These are phyloP conservation scores for Brenthis ino DNA, from an alignment of 2,888 invertebrate species.

Conservation along the genomic window DNA sequence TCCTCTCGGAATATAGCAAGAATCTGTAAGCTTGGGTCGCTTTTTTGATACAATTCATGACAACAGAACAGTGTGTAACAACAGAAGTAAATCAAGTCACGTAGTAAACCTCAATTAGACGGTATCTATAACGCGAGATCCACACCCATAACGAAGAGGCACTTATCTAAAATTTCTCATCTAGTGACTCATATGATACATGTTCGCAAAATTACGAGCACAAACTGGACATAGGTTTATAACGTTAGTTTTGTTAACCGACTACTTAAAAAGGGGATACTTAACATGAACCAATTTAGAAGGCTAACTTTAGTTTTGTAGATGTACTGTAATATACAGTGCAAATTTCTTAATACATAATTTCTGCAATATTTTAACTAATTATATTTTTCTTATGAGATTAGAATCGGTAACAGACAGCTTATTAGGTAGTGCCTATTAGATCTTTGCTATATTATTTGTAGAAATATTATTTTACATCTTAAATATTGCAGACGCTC, in stretches of 20 bases:
- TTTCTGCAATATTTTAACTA: too few species aligned
- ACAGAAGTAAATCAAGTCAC: conserved; percentile 62
- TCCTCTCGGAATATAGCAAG: too few species aligned
- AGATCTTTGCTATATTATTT: too few species aligned
- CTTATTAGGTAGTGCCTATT: too few species aligned
- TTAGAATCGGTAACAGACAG: too few species aligned
- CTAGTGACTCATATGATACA: conserved; percentile 59
- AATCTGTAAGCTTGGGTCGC: too few species aligned
- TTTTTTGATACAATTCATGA: too few species aligned
- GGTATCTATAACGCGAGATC: conserved; percentile 62
- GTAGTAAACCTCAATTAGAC: conserved; percentile 66
- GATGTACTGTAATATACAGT: background rate
- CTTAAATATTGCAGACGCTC: background rate
- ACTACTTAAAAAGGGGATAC: conserved; percentile 6
- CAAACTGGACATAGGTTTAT: conserved; percentile 32
- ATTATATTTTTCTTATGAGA: too few species aligned
- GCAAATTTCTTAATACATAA: too few species aligned
- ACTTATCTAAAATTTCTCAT: conserved; percentile 74
- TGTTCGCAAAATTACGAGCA: conserved; percentile 61
- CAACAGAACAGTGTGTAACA: conserved; percentile 33
- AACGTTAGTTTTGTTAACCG: conserved; percentile 5
- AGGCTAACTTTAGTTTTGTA: background rate
- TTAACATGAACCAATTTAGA: background rate
- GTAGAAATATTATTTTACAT: background rate
- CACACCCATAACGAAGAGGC: conserved; percentile 69